phyloP scores from a whole-genome alignment of 2,888 invertebrate species.

The Tetramorium bicarinatum region DNA sequence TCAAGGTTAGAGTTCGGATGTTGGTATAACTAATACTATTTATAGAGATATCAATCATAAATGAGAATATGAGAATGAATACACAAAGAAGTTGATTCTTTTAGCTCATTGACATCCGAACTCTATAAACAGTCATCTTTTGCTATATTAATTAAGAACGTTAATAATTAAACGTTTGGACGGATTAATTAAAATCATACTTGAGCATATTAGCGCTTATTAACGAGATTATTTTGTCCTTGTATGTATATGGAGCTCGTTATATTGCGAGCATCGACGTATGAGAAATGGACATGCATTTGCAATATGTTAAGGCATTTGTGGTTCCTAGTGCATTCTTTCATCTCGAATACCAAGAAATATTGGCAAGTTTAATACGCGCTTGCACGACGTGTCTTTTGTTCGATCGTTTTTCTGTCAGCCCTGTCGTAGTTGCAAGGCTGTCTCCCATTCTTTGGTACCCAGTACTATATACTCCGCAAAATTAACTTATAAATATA shows the following conservation, averaged over 20 bases:
- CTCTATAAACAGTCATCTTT: neutral
- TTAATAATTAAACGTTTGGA: conserved; percentile 46
- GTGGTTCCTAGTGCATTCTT: neutral
- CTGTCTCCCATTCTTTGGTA: conserved; percentile 76
- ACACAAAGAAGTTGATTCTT: neutral
- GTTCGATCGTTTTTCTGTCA: conserved; percentile 30
- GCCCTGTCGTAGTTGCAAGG: conserved; percentile 50
- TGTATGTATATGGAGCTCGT: conserved; percentile 14
- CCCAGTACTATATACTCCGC: conserved; percentile 74
- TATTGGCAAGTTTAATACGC: conserved; percentile 22
- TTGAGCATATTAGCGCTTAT: conserved; percentile 41
- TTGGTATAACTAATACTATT: conserved; percentile 1
- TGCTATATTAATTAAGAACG: conserved; percentile 22
- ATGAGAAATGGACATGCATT: neutral
- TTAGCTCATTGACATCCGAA: conserved; percentile 19
- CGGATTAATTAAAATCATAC: conserved; percentile 43
- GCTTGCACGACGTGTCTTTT: neutral
- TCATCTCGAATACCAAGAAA: conserved; percentile 32
- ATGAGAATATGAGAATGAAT: neutral
- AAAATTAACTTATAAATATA: conserved; percentile 72
- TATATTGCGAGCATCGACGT: neutral
- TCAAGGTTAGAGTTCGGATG: conserved; percentile 15
- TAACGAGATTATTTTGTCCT: conserved; percentile 28
- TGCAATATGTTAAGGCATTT: conserved; percentile 37
- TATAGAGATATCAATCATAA: neutral